phyloP scores from a whole-genome alignment of 2,888 invertebrate species.

The Sesia apiformis region DNA sequence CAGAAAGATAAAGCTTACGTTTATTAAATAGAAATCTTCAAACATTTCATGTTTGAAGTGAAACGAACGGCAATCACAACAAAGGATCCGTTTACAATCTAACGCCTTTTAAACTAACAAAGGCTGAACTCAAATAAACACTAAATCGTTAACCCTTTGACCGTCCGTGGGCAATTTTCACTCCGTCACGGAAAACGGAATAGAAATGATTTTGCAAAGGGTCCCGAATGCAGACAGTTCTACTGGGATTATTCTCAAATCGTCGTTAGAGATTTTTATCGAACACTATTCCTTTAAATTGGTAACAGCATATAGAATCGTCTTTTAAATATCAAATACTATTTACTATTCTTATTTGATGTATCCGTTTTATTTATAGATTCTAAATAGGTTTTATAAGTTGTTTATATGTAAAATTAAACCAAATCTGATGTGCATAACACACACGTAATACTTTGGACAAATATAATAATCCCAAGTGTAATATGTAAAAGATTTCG shows the following conservation, averaged over 20 bases:
- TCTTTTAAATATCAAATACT: no score
- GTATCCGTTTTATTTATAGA: no score
- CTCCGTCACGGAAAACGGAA: slow-evolving; percentile 55
- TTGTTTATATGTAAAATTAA: no score
- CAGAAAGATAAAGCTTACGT: no score
- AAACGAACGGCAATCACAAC: slow-evolving; percentile 60
- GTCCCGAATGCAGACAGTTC: slow-evolving; percentile 29
- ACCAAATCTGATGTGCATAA: no score
- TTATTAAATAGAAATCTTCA: neutral
- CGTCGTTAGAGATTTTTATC: slow-evolving; percentile 5
- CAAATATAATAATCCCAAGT: no score
- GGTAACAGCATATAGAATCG: no score
- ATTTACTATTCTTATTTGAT: no score
- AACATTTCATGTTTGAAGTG: slow-evolving; percentile 16
- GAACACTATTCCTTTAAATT: neutral
- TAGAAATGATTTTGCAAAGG: slow-evolving; percentile 66
- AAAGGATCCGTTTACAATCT: slow-evolving; percentile 68
- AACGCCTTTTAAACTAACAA: slow-evolving; percentile 72
- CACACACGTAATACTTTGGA: no score
- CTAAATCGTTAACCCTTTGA: slow-evolving; percentile 72
- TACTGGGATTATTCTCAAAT: slow-evolving; percentile 23
- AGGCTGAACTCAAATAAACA: slow-evolving; percentile 72
- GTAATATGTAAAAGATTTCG: no score
- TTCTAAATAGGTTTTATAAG: no score
- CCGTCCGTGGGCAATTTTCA: slow-evolving; percentile 70